Base-by-base conservation (phyloP, 30 jellyfish, hydroid and myxozoan species). In the Hydractinia symbiolongicarpus region DNA sequence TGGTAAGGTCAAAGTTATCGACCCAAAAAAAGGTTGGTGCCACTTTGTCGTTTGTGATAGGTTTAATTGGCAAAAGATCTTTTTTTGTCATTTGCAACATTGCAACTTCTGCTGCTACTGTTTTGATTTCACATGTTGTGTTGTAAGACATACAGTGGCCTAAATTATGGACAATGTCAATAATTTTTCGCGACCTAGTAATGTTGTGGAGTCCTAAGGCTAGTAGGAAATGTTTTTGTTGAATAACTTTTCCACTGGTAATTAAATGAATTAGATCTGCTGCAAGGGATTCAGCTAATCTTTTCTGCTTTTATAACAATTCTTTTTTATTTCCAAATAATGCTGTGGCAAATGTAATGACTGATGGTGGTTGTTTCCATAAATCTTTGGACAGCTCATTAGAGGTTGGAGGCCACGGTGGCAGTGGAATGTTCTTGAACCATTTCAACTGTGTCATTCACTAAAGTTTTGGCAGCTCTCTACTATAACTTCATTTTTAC, bases 81-180 rank as follows among this genome's bases (percentile, higher is more conserved):
- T 73, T 62, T 19, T 61, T 83, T 50, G 89, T 44, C 50, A 19
- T 54, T 76, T 44, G 50, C 21, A 74, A 79, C 21, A 50, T 17
- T 62, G 55, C 69, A n/a, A n/a, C n/a, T 75, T 83, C 91, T 44
- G 90, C 91, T 54, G 56, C 72, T 11, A 89, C 88, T 7, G 89
- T 75, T 56, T 83, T 73, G 61, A 83, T 83, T 57, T 75, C 89
- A 57, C 90, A 83, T 14, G 77, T 54, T 20, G 54, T 13, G 76
- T n/a, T 54, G 80, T 83, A 83, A 19, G 20, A 55, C 55, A 83
- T 75, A 54, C 91, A 75, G 58, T 83, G 91, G 40, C 91, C 91
- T 61, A 83, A 61, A 9, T 53, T 61, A 82, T 61, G 76, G 51
- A 75, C 55, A 30, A 75, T 60, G 50, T 83, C 90, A 70, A 83